Base-by-base conservation (phyloP, 1,140 invertebrate genomes). In the Anoplolepis gracilipes region DNA sequence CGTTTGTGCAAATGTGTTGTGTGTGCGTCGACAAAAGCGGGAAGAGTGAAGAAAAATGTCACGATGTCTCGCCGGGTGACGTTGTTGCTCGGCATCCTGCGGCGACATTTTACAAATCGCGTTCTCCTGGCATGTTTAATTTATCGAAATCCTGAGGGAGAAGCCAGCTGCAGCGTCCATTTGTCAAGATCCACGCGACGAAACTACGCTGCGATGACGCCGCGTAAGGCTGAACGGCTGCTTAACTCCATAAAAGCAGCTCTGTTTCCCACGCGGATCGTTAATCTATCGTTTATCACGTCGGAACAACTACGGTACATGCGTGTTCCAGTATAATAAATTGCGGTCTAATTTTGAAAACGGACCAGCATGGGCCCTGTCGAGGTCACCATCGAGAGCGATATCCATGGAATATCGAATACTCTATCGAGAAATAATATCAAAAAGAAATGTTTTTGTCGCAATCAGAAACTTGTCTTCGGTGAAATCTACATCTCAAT, bases 71-170 rank as follows among this genome's bases (percentile, higher is more conserved):
- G 8, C 16, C 25, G 55, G 59, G 59, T 36, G 33, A 36, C 75
- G 28, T 57, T 36, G 57, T 49, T 61, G 42, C 72, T 25, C 28
- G 25, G 72, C 72, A 49, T 76, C 59, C 70, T 57, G 70, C 70
- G 73, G 49, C 36, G 72, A 78, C 85, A 33, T 72, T 84, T 85
- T 86, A 85, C 79, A 85, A 86, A 86, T 85, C 78, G 79, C 59
- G 39, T 59, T 46, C n/a, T 70, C 46, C 30, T 57, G 57, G 69
- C 46, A 67, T 69, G 49, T 84, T 86, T 86, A 86, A 86, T 86
- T 86, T 86, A 86, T 86, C 69, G 79, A 57, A 86, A 86, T 84
- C 65, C 73, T 5, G 42, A 64, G 78, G 53, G 67, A 61, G 65
- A 85, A 81, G 64, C 65, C 75, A 85, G 84, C 53, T 79, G 76